Base-by-base conservation (phyloP, 2,797 vertebrate genomes). In the Salarias fasciatus region DNA sequence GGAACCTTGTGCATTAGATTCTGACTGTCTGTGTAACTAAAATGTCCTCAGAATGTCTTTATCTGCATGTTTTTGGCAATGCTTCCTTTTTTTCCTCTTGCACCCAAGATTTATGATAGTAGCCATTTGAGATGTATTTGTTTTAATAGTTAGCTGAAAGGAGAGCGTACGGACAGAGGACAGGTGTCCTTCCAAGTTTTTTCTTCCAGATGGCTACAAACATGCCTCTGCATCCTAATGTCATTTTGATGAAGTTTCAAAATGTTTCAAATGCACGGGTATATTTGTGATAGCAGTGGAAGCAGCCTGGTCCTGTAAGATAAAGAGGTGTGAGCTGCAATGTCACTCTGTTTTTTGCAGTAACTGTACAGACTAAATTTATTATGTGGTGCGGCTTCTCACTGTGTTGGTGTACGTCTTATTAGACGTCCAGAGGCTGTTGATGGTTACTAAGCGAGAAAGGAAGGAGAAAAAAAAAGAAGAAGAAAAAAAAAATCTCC, bases 1-100 rank as follows among this genome's bases (percentile, higher is more conserved):
- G 76, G 81, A 77, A 75, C 65, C 60, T 65, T 82, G 80, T 87
- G 84, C 85, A 79, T 86, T 79, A 66, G 55, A 80, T 72, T 74
- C 69, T 75, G 74, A 69, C 53, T 33, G 52, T 87, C 78, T 79
- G 77, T 88, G 82, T 86, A 82, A 67, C 66, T 79, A 68, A 75
- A 71, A 88, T 68, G 73, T 82, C 77, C 68, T 87, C 83, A 70
- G 76, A 88, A 91, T 87, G 85, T 83, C 79, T 90, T 83, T 77
- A 86, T 75, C 80, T 93, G 93, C 93, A 94, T 93, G 92, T 85
- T 88, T 76, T 87, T 77, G 72, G 82, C 58, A 79, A 84, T 85
- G 84, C 83, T 86, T 89, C 72, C 78, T 87, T 75, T 71, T 40
- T 70, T 80, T 72, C 65, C 74, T 76, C 65, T 82, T 80, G 76